A percentile compares a stretch with the other conserved stretches of the same genome.
Conservation (phyloP, 2,797 vertebrate species). For the Leuciscus waleckii region DNA sequence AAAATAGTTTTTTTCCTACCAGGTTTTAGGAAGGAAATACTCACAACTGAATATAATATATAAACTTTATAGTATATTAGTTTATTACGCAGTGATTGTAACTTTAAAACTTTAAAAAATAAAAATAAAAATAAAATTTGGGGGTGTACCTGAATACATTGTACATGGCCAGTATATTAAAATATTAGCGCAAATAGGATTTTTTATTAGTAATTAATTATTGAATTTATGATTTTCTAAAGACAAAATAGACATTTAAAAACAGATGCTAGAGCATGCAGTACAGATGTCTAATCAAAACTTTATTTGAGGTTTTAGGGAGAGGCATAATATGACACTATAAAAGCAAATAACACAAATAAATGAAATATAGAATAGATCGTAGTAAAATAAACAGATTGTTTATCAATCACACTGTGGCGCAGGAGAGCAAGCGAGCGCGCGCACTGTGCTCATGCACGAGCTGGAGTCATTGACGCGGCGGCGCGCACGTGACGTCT, state of each 20-base stretch:
- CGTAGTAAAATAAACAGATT: neutral
- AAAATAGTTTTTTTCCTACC: neutral
- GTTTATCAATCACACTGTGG: slow-evolving; percentile 11
- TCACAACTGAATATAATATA: neutral
- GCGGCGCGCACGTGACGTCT: slow-evolving; percentile 49
- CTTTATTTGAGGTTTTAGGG: neutral
- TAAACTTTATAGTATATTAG: neutral
- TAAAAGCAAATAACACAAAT: neutral
- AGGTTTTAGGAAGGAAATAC: neutral
- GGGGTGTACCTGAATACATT: neutral
- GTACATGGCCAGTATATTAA: neutral
- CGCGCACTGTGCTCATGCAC: neutral
- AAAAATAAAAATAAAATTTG: rapidly evolving
- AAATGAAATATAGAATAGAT: neutral
- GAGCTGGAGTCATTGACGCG: neutral
- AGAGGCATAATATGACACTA: too few species aligned
- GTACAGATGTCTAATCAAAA: neutral
- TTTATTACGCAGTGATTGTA: neutral
- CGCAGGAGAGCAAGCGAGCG: slow-evolving; percentile 15
- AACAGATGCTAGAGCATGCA: too few species aligned
- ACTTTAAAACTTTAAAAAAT: neutral
- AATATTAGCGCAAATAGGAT: neutral
- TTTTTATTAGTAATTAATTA: neutral
- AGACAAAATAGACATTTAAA: neutral
- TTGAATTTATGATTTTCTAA: neutral